A percentile compares a stretch with the other conserved stretches of the same genome.
Evolutionary conservation across 2,797 vertebrate species (phyloP).

Genomic region (Anguilla pacifica): DNA sequence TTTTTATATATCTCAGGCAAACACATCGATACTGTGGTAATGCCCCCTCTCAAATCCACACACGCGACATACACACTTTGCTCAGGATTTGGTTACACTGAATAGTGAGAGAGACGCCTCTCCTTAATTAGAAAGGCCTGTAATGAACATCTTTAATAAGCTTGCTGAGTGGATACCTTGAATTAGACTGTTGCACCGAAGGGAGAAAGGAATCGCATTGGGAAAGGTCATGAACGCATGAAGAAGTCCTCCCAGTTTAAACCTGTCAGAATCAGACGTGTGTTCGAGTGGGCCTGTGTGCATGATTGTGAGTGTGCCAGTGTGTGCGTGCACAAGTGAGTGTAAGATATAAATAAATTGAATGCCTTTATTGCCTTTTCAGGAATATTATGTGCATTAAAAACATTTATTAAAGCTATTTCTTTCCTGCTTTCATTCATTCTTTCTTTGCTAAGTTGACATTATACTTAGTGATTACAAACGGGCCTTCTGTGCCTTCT

Average conservation of each 20-base stretch:
- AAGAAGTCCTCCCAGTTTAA: constrained; percentile 7
- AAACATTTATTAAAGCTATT: neutral
- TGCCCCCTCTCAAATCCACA: constrained; percentile 23
- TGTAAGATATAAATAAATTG: neutral
- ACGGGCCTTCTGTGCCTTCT: neutral
- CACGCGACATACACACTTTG: constrained; percentile 40
- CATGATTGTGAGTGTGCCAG: neutral
- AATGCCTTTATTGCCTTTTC: neutral
- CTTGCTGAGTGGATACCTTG: constrained; percentile 39
- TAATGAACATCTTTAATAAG: constrained; percentile 63
- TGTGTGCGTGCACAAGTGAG: neutral
- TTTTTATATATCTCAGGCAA: constrained; percentile 43
- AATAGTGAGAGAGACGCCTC: constrained; percentile 36
- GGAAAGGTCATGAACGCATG: neutral
- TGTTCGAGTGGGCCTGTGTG: neutral
- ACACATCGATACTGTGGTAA: constrained; percentile 39
- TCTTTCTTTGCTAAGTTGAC: neutral
- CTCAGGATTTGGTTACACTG: constrained; percentile 56
- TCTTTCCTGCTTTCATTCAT: neutral
- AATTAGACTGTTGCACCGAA: constrained; percentile 41
- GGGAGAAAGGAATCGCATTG: constrained; percentile 16
- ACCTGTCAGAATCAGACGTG: neutral
- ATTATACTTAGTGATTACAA: neutral
- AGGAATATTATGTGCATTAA: neutral
- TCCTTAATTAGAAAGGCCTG: constrained; percentile 61